phyloP scores from a whole-genome alignment of 2,113 vertebrate genomes.

The Aegypius monachus region DNA sequence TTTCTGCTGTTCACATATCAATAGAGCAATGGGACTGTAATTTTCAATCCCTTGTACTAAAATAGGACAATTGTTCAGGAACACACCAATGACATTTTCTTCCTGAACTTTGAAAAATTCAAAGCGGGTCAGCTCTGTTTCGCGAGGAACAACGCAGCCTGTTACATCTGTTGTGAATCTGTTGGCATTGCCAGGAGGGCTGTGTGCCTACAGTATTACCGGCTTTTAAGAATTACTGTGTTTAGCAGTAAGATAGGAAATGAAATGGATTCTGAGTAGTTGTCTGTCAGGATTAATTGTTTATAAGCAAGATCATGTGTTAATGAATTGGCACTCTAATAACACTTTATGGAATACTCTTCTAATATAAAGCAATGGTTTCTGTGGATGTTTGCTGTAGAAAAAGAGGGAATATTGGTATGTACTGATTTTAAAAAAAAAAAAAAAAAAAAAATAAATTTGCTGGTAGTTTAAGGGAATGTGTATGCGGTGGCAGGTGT shows the following conservation, averaged over 20 bases:
- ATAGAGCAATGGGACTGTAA: neutral
- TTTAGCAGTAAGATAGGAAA: neutral
- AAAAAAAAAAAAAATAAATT: no score
- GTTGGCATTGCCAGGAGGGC: neutral
- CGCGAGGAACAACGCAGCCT: accelerated
- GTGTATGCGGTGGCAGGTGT: accelerated
- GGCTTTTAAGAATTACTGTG: neutral
- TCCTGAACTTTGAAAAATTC: neutral
- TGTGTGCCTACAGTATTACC: neutral
- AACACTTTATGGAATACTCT: neutral
- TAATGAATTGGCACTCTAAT: neutral
- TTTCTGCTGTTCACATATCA: neutral
- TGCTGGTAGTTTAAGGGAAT: neutral
- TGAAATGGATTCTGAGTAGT: neutral
- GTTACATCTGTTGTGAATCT: neutral
- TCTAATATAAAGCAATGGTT: neutral
- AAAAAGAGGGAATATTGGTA: neutral
- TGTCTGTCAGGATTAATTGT: neutral
- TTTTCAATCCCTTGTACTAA: neutral
- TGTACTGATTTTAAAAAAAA: neutral
- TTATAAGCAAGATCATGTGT: neutral
- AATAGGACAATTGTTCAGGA: neutral
- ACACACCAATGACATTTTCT: neutral
- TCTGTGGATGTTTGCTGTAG: neutral
- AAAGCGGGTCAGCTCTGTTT: neutral